These are phyloP conservation scores for Ferdinandea cuprea DNA, from an alignment of 2,888 invertebrate genomes.

Conservation along the genomic window DNA sequence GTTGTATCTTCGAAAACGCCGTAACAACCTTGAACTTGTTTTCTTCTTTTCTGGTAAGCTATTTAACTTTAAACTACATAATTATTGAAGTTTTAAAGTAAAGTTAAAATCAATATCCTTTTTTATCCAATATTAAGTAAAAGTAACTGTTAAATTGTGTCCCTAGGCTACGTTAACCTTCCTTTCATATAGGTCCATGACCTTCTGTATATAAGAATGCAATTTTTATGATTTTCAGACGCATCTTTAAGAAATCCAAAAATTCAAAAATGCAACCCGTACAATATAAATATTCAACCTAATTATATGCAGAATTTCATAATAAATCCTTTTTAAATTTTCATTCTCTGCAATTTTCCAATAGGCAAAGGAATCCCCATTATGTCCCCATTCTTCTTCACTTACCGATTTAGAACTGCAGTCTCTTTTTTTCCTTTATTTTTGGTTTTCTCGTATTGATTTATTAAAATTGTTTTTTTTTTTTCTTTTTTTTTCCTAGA, in stretches of 20 bases:
- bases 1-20: too few species aligned
- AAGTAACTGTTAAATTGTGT: too few species aligned
- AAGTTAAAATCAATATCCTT: too few species aligned
- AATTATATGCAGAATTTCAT: too few species aligned
- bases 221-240: background rate
- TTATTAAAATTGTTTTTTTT: slow-evolving; percentile 38
- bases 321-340: background rate
- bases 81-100: too few species aligned
- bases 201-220: background rate
- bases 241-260: background rate
- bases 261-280: background rate
- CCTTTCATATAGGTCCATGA: background rate
- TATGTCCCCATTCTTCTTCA: slow-evolving; percentile 1
- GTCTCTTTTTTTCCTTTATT: slow-evolving; percentile 39
- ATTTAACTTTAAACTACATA: too few species aligned
- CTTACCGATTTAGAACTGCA: slow-evolving; percentile 66
- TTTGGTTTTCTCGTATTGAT: slow-evolving; percentile 33
- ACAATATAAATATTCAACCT: too few species aligned
- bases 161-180: background rate
- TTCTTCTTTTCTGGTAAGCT: too few species aligned
- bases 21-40: too few species aligned
- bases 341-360: slow-evolving; percentile 21
- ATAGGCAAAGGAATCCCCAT: slow-evolving; percentile 15
- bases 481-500: slow-evolving; percentile 6
- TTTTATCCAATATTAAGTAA: too few species aligned